Percentiles rank a stretch among this genome's conserved stretches.
Evolutionary conservation across 2,113 vertebrate genomes (phyloP).

Genomic region (Catharus minimus): DNA sequence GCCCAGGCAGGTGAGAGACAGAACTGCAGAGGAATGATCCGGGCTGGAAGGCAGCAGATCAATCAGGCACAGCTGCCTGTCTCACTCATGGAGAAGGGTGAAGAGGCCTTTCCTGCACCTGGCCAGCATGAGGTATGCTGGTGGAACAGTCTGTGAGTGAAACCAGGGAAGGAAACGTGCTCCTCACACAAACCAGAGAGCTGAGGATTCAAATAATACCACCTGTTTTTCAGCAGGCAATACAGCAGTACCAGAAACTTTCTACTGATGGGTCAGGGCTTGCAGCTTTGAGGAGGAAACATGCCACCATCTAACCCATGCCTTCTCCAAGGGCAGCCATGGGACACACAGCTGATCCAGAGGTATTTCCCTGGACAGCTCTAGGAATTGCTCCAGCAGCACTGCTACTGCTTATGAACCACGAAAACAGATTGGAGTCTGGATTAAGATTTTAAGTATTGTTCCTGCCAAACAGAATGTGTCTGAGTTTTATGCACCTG

Average conservation of each 20-base stretch:
- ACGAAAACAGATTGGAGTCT: neutral
- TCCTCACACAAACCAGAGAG: neutral
- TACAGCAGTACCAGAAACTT: neutral
- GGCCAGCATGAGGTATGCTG: accelerated
- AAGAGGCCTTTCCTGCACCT: neutral
- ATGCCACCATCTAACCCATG: neutral
- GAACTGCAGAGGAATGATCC: conserved; percentile 8
- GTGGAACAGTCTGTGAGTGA: neutral
- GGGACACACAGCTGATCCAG: accelerated
- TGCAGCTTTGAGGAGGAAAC: neutral
- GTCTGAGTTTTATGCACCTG: neutral
- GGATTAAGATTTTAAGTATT: neutral
- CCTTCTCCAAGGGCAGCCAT: neutral
- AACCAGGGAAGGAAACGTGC: neutral
- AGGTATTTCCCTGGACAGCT: neutral
- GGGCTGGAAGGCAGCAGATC: conserved; percentile 21
- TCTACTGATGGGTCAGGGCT: neutral
- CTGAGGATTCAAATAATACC: neutral
- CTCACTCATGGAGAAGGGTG: neutral
- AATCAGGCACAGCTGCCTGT: neutral
- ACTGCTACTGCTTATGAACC: neutral
- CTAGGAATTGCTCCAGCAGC: neutral
- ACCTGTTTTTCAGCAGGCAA: neutral
- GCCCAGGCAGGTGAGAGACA: conserved; percentile 33
- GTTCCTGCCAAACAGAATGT: neutral